phyloP scores from a whole-genome alignment of 2,797 vertebrate species.

The Odontamblyopus rebecca region DNA sequence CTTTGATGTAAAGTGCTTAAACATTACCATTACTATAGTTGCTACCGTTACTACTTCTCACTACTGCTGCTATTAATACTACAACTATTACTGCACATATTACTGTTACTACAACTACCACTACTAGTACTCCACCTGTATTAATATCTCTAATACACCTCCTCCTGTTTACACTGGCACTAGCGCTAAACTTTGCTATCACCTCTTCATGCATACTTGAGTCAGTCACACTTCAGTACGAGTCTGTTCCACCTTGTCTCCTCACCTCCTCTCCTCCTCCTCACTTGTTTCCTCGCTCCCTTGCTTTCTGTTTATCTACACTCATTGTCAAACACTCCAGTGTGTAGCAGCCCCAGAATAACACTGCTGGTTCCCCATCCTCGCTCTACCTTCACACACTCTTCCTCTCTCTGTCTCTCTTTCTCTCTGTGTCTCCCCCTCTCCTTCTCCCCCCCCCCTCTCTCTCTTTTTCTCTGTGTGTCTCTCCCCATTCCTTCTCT shows the following conservation, averaged over 20 bases:
- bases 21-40: too few relatives aligned
- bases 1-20: too few relatives aligned
- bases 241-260: not conserved
- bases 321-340: constrained; percentile 37
- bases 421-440: not conserved
- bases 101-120: not conserved
- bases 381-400: constrained; percentile 32
- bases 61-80: too few relatives aligned
- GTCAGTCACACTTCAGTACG: constrained; percentile 10
- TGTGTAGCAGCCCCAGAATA: constrained; percentile 23
- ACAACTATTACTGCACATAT: too few relatives aligned
- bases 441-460: rapidly evolving
- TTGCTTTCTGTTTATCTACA: constrained; percentile 45
- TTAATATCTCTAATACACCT: not conserved
- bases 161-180: not conserved
- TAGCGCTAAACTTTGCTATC: not conserved
- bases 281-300: not conserved
- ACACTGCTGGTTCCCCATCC: constrained; percentile 25
- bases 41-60: too few relatives aligned
- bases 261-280: not conserved
- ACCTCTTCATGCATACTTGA: constrained; percentile 7
- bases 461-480: too few relatives aligned
- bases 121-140: not conserved
- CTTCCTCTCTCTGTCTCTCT: constrained; percentile 12
- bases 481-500: too few relatives aligned